Base-by-base conservation (phyloP, 35 echinoderm and acorn worm species). In the Apostichopus parvimensis region DNA sequence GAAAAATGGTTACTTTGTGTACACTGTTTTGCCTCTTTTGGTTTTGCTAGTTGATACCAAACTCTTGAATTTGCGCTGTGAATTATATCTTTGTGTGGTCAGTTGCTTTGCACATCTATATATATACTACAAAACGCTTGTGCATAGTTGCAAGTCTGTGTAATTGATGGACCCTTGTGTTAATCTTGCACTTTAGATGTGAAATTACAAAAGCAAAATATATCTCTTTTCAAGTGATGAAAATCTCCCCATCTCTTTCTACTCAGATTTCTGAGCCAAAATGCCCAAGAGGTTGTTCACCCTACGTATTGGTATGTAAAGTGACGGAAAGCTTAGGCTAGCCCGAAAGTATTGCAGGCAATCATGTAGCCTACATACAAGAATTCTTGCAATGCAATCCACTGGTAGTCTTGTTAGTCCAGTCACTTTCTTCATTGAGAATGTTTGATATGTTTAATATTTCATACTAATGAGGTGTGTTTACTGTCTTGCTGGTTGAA, bases 311-410 rank as follows among this genome's bases (percentile, higher is more conserved):
- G 81, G 81, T 84, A 84, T 58, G 81, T 59, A 84, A 75, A 18
- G 71, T 75, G 71, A 75, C 21, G 71, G 71, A 75, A 75, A 75
- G 71, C 71, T 18, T 20, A 66, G 64, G 64, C 64, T 68, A 68
- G 18, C 64, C 4, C 64, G 11, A 14, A 11, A 68, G 71, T 75
- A 22, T 75, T 13, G 71, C 71, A 75, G n/a, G 71, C 13, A 75
- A 75, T 75, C 21, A 45, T 45, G 20, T 75, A 75, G 71, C 71
- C 71, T 75, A 75, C 21, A 20, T 22, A 75, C 17, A 75, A 75
- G 20, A 75, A 84, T 58, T 58, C 81, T 58, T 84, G 81, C 54
- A 84, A 84, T 84, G 81, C 81, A 84, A 84, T 84, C 81, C 81
- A 84, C 81, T 84, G 81, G 17, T 84, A 84, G 54, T 84, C 81